Percentiles rank a stretch among this genome's conserved stretches.
Conservation (phyloP, 2,797 vertebrate species). For the Bradypodion pumilum region DNA sequence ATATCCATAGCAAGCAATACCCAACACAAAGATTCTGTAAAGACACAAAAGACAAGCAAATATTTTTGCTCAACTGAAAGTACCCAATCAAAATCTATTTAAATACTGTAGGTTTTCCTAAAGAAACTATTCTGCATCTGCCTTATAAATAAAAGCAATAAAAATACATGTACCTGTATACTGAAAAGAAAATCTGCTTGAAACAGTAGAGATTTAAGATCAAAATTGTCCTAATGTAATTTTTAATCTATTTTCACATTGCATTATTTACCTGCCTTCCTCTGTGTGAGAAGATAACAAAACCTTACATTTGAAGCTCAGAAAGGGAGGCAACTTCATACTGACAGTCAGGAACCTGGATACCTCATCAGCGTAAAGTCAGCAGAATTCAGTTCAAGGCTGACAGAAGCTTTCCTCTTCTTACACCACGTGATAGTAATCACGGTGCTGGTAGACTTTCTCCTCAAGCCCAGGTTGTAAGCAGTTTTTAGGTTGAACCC, state of each 20-base stretch:
- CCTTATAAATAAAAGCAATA: neutral
- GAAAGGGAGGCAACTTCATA: slow-evolving; percentile 11
- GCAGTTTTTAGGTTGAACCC: slow-evolving; percentile 51
- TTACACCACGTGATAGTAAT: neutral
- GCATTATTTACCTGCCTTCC: neutral
- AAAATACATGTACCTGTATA: neutral
- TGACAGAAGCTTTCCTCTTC: neutral
- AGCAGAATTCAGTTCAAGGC: neutral
- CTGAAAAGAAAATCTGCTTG: neutral
- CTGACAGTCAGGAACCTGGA: neutral
- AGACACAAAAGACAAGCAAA: neutral
- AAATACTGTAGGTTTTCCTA: neutral
- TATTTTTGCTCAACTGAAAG: neutral
- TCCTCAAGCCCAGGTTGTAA: slow-evolving; percentile 21
- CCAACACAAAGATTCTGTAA: neutral
- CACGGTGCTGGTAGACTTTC: slow-evolving; percentile 35
- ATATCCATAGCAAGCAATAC: neutral
- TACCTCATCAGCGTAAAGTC: neutral
- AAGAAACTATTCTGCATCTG: neutral
- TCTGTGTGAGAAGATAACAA: neutral
- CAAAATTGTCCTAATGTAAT: neutral
- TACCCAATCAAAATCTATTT: neutral
- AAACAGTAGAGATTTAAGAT: neutral
- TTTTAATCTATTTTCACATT: neutral
- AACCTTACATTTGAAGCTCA: neutral